These are phyloP conservation scores for Poeciliopsis prolifica DNA, from an alignment of 2,113 vertebrate genomes.

Conservation along the genomic window DNA sequence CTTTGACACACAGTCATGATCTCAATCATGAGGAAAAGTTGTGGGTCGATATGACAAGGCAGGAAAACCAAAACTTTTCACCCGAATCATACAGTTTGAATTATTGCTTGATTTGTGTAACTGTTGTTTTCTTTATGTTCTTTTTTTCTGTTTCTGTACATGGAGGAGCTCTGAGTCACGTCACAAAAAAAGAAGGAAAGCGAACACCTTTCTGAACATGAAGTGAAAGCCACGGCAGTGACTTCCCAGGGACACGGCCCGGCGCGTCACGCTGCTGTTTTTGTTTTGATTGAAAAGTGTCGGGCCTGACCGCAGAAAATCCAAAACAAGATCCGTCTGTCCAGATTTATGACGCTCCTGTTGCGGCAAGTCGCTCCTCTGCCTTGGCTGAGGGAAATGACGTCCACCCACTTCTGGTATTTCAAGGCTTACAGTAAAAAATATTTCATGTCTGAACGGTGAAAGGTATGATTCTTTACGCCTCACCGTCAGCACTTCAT, in stretches of 20 bases:
- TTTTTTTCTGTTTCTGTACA: neutral
- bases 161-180: neutral
- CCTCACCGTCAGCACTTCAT: neutral
- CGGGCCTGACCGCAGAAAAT: constrained; percentile 49
- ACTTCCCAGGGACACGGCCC: constrained; percentile 50
- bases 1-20: no score
- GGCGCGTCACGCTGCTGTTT: neutral
- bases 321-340: neutral
- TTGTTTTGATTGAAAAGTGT: constrained; percentile 1
- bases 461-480: neutral
- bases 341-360: neutral
- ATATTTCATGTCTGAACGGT: neutral
- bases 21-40: no score
- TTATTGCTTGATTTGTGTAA: no score
- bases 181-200: neutral
- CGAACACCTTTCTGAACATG: constrained; percentile 2
- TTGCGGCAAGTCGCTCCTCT: neutral
- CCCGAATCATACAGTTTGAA: no score
- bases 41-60: no score
- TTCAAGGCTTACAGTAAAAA: constrained; percentile 10
- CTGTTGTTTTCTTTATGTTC: no score
- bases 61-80: no score
- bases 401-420: neutral
- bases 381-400: neutral
- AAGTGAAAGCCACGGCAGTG: constrained; percentile 37